A percentile compares a stretch with the other conserved stretches of the same genome.
These are phyloP conservation scores for Stichopus chloronotus DNA, from an alignment of 35 echinoderm and acorn worm species.

Conservation along the genomic window DNA sequence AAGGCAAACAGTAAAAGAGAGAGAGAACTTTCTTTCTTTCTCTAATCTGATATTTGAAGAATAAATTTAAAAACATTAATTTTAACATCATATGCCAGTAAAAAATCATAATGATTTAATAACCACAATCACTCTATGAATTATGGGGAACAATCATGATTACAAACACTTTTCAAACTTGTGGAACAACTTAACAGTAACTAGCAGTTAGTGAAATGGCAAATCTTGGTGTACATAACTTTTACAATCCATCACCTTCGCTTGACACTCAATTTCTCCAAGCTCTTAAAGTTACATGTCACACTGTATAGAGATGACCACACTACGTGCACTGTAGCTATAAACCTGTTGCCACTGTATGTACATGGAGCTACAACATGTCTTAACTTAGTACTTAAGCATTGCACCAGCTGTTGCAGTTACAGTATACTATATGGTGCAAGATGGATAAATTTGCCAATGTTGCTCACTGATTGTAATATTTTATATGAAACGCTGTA, in stretches of 20 bases:
- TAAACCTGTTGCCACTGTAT: conserved; percentile 23
- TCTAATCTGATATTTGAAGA: too few species aligned
- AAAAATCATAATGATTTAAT: too few species aligned
- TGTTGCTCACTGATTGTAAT: conserved; percentile 21
- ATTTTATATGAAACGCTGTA: conserved; percentile 8
- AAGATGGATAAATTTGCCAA: too few species aligned
- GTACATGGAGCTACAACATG: not conserved
- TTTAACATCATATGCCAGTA: conserved; percentile 21
- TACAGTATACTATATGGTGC: not conserved
- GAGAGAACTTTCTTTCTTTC: too few species aligned
- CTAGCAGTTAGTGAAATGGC: conserved; percentile 3
- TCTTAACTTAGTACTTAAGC: not conserved
- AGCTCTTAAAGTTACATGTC: conserved; percentile 6
- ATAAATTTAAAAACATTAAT: too few species aligned
- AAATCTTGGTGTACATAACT: conserved; percentile 10
- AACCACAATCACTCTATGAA: too few species aligned
- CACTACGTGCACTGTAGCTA: not conserved
- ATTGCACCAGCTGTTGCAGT: conserved; percentile 7
- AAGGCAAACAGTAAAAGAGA: too few species aligned
- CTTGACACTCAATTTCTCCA: conserved; percentile 7
- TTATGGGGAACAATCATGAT: too few species aligned
- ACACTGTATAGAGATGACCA: conserved; percentile 7
- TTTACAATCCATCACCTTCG: conserved; percentile 8
- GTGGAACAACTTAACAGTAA: conserved; percentile 14
- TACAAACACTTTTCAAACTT: not conserved